These are phyloP conservation scores for Alces alces DNA, from an alignment of 2,113 vertebrate species.

Conservation along the genomic window DNA sequence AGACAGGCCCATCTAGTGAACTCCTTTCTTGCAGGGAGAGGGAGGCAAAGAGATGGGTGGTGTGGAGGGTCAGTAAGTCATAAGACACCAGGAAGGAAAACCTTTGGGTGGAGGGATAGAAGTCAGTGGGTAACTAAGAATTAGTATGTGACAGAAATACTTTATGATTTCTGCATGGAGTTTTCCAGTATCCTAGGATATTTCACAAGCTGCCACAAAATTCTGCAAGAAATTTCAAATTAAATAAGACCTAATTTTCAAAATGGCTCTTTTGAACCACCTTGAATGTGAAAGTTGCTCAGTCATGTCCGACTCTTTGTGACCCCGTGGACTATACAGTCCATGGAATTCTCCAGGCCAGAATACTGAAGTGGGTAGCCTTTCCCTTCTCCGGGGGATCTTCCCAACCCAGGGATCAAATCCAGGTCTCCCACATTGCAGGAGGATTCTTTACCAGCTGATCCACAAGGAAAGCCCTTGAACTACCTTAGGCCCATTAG, in stretches of 20 bases:
- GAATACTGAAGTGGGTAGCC: background rate
- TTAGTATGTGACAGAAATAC: background rate
- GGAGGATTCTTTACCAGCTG: background rate
- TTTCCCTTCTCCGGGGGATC: background rate
- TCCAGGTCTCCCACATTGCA: background rate
- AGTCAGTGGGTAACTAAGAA: background rate
- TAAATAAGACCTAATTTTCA: background rate
- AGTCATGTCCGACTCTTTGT: background rate
- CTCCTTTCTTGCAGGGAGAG: background rate
- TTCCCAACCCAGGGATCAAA: background rate
- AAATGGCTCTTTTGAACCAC: background rate
- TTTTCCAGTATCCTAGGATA: background rate
- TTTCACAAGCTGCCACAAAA: background rate
- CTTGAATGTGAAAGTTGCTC: background rate
- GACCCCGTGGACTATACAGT: background rate
- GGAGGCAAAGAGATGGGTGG: background rate
- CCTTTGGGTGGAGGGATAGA: background rate
- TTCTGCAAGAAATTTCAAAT: slow-evolving; percentile 5
- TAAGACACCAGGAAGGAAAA: background rate
- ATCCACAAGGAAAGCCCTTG: background rate
- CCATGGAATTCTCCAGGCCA: background rate
- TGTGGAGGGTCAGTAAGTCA: background rate
- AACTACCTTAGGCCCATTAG: background rate
- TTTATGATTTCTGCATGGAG: background rate
- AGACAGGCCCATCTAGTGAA: background rate